phyloP scores from a whole-genome alignment of 2,113 vertebrate genomes.

The Xenopus borealis region DNA sequence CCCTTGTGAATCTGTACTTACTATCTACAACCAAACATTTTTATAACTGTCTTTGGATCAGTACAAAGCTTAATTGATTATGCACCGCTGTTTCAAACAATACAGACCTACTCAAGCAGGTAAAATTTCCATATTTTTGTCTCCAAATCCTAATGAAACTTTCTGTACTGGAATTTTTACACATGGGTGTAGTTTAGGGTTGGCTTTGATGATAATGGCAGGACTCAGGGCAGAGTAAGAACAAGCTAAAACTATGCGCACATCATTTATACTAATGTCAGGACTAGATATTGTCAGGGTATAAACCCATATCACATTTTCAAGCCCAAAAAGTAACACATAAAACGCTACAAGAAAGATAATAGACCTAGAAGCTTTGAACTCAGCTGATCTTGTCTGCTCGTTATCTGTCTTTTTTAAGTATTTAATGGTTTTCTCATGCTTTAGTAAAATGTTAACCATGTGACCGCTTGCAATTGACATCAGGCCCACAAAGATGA shows the following conservation, averaged over 20 bases:
- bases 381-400: conserved; percentile 1
- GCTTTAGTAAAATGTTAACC: not conserved
- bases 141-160: no score
- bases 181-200: conserved; percentile 17
- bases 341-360: conserved; percentile 27
- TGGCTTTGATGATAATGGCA: conserved; percentile 24
- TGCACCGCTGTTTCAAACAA: no score
- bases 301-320: conserved; percentile 40
- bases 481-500: conserved; percentile 34
- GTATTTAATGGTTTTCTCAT: conserved; percentile 14
- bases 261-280: conserved; percentile 5
- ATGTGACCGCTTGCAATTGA: conserved; percentile 18
- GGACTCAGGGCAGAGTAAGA: conserved; percentile 34
- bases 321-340: conserved; percentile 35
- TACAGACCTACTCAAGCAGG: no score
- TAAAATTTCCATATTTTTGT: no score
- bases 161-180: no score
- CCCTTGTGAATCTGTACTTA: no score
- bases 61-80: no score
- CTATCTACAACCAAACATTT: no score
- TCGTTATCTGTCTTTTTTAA: not conserved
- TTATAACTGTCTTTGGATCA: no score
- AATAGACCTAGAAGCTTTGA: conserved; percentile 32
- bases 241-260: conserved; percentile 21
- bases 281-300: conserved; percentile 13